Percentiles rank a stretch among this genome's conserved stretches.
Evolutionary conservation across 2,113 vertebrate genomes (phyloP).

Genomic region (Myotis yumanensis): DNA sequence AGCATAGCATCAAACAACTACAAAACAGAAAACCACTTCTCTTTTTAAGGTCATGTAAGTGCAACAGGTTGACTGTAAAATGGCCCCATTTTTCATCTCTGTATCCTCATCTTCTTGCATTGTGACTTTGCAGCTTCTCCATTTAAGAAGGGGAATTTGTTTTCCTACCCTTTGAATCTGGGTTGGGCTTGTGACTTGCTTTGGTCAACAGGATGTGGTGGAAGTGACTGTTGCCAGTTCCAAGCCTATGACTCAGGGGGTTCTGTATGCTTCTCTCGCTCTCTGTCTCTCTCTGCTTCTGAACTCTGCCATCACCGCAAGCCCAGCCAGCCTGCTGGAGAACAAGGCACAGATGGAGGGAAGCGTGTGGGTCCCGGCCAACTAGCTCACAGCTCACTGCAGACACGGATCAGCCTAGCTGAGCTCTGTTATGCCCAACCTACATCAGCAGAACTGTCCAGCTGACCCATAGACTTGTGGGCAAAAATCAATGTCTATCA

Average conservation of each 20-base stretch:
- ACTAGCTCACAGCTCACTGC: neutral
- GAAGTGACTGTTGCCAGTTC: neutral
- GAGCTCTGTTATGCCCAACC: neutral
- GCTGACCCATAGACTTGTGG: neutral
- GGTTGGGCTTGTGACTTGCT: neutral
- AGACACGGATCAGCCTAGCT: neutral
- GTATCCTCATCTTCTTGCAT: neutral
- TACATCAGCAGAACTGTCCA: neutral
- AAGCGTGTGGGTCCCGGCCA: neutral
- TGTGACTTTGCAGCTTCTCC: neutral
- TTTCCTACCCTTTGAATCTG: neutral
- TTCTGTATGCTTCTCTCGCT: neutral
- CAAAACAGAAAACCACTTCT: neutral
- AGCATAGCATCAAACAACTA: neutral
- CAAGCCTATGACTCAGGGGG: neutral
- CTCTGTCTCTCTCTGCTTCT: neutral
- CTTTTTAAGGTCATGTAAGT: neutral
- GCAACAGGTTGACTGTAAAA: neutral
- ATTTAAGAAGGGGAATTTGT: neutral
- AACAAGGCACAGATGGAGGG: neutral
- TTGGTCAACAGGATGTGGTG: slow-evolving; percentile 18
- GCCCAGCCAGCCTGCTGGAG: neutral
- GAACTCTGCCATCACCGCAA: neutral
- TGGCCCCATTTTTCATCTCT: neutral
- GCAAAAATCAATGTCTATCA: neutral